Evolutionary conservation across 2,888 invertebrate species (phyloP).

Genomic region (Lymantria dispar): DNA sequence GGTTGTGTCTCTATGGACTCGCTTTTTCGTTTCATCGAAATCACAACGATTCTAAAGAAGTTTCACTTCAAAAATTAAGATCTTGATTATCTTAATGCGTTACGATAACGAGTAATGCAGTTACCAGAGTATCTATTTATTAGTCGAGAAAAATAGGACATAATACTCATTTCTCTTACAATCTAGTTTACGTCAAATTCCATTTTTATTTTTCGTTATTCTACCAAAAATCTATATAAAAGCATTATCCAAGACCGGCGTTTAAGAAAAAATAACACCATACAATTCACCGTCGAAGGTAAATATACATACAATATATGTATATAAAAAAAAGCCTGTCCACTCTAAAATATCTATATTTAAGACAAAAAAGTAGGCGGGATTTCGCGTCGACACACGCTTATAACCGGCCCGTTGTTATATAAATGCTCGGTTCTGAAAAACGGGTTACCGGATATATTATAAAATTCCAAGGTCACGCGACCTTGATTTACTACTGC

Average conservation of each 20-base stretch:
- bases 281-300: background rate
- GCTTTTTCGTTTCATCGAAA: no score
- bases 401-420: background rate
- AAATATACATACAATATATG: slow-evolving; percentile 16
- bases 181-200: no score
- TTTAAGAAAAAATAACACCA: slow-evolving; percentile 3
- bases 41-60: no score
- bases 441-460: background rate
- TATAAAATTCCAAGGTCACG: background rate
- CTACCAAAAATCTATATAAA: slow-evolving; percentile 3
- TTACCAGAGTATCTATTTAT: no score
- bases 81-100: no score
- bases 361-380: slow-evolving; percentile 14
- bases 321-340: slow-evolving; percentile 24
- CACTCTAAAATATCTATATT: slow-evolving; percentile 15
- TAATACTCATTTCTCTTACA: no score
- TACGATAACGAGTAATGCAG: no score
- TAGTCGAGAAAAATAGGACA: no score
- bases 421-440: background rate
- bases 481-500: background rate
- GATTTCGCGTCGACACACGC: background rate
- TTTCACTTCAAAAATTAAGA: no score
- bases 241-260: background rate
- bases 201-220: background rate
- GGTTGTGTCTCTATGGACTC: no score